Evolutionary conservation across 2,888 invertebrate genomes (phyloP), one percentile per base, ranked within the genome.

Genomic region (Stegana nigrithorax): DNA sequence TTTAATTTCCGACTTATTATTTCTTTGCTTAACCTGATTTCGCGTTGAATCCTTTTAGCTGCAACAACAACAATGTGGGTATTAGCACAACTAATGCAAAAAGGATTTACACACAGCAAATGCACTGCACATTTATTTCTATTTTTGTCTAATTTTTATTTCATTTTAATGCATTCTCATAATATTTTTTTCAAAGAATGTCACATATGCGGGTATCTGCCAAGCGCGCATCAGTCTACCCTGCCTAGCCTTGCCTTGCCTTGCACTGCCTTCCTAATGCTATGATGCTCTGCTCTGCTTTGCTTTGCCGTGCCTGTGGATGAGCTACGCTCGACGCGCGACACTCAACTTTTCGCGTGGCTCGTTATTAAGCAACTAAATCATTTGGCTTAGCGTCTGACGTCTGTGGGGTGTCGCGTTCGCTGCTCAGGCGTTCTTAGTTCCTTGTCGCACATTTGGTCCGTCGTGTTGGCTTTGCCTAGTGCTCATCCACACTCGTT

Each of bases 351-450:
- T 55, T 10, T 66, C 65, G 55, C 61, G 53, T 62, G 56, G 56
- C 64, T 19, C 57, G 63, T 50, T 55, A 58, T 58, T 68, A 70
- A 60, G 70, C 76, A 71, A 76, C 76, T 76, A 69, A 75, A 70
- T 62, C 68, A 60, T 50, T 26, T 55, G 58, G 62, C 55, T 62
- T 57, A 67, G 58, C 23, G 19, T 45, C 58, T 57, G 17, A 10
- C 17, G 29, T 47, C 42, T 45, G 50, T 29, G 21, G 58, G n/a
- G 39, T 36, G 36, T 39, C 4, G 39, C 17, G 29, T 8, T 6
- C 12, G 32, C 32, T 32, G 32, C 32, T 32, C 7, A 6, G 7
- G 42, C 42, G 4, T 6, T 17, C 14, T n/a, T 17, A 5, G 7
- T 17, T 42, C 42, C 42, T 42, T 5, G n/a, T 42, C 14, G 5